Evolutionary conservation across 2,797 vertebrate genomes (phyloP).

Genomic region (Enteromius anoplus): DNA sequence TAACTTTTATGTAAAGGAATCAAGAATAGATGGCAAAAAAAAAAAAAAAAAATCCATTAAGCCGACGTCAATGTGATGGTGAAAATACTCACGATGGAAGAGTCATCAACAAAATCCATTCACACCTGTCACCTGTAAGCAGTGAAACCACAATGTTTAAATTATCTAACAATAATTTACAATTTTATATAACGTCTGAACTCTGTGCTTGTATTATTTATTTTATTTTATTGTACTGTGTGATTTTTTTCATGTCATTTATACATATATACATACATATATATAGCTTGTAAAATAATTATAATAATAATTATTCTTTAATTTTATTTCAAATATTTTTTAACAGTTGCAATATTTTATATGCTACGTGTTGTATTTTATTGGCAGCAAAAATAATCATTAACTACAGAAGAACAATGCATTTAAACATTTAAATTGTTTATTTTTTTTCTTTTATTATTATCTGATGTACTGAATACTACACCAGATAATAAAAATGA

Average conservation of each 20-base stretch:
- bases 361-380: neutral
- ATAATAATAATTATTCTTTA: neutral
- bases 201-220: neutral
- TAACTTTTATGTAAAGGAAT: neutral
- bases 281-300: neutral
- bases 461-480: neutral
- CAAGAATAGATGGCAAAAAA: neutral
- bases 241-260: neutral
- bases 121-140: neutral
- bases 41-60: neutral
- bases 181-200: neutral
- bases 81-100: conserved; percentile 16
- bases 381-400: neutral
- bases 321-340: neutral
- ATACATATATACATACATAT: no score
- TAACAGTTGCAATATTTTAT: neutral
- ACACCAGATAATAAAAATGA: neutral
- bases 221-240: neutral
- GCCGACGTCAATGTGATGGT: neutral
- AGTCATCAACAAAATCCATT: neutral
- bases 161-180: neutral
- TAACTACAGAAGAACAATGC: no score
- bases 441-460: neutral
- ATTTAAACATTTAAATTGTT: no score
- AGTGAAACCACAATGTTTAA: neutral